phyloP scores from a whole-genome alignment of 2,113 vertebrate genomes.

The Varanus salvator region DNA sequence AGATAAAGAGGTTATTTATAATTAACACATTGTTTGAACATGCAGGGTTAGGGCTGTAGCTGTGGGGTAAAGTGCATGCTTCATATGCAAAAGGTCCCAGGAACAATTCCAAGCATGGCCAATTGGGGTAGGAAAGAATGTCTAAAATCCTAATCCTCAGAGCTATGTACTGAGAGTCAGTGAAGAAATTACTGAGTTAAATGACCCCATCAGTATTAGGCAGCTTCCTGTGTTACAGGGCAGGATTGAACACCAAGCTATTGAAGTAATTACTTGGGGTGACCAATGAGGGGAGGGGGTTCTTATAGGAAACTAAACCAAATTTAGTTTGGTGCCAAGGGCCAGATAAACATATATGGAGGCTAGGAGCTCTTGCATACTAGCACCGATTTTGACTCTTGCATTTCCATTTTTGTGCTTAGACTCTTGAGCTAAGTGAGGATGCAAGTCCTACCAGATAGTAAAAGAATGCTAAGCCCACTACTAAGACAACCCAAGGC shows the following conservation, averaged over 20 bases:
- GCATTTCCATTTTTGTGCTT: neutral
- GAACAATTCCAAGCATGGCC: too few relatives aligned
- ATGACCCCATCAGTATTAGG: neutral
- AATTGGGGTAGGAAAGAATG: too few relatives aligned
- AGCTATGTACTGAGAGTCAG: too few relatives aligned
- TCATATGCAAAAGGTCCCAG: neutral
- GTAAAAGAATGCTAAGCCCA: neutral
- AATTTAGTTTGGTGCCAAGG: neutral
- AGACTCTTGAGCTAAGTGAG: neutral
- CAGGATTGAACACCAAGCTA: neutral
- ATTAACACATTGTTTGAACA: neutral
- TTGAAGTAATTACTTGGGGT: neutral
- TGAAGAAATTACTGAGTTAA: neutral
- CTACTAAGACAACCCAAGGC: neutral
- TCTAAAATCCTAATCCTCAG: too few relatives aligned
- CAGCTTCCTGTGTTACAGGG: neutral
- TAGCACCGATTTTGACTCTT: neutral
- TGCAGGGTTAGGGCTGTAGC: neutral
- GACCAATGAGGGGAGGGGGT: neutral
- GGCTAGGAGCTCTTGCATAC: neutral
- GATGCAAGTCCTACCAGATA: neutral
- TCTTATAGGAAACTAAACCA: neutral
- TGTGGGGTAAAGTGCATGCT: neutral
- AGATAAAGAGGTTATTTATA: constrained; percentile 40
- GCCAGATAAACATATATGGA: neutral